phyloP scores from a whole-genome alignment of 2,113 vertebrate species.

The Cercopithecus mona region DNA sequence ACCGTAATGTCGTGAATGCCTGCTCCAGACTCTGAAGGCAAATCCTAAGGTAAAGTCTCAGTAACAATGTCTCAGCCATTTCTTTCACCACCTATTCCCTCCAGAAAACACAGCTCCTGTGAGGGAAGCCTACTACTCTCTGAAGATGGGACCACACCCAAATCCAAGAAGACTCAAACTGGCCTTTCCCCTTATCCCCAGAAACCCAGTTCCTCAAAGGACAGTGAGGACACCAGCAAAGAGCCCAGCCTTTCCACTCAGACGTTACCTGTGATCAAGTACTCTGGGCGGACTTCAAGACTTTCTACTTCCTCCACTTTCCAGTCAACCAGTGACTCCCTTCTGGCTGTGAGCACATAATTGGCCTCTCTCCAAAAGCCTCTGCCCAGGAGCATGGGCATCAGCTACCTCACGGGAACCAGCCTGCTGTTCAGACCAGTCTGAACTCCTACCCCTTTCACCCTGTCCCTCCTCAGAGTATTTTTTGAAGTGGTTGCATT shows the following conservation, averaged over 20 bases:
- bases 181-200: slow-evolving; percentile 12
- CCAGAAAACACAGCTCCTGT: slow-evolving; percentile 39
- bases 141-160: slow-evolving; percentile 8
- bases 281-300: slow-evolving; percentile 40
- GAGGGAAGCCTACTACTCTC: neutral
- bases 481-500: slow-evolving; percentile 69
- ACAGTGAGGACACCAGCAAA: slow-evolving; percentile 64
- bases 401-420: slow-evolving; percentile 73
- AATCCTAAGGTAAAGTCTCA: neutral
- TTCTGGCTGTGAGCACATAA: slow-evolving; percentile 51
- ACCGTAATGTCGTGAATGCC: neutral
- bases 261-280: slow-evolving; percentile 78
- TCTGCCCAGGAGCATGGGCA: neutral
- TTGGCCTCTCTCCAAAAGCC: neutral
- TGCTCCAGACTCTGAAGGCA: neutral
- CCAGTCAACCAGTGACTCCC: neutral
- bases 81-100: neutral
- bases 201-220: slow-evolving; percentile 51
- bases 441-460: slow-evolving; percentile 9
- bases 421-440: neutral
- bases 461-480: slow-evolving; percentile 56
- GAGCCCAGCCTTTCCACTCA: slow-evolving; percentile 66
- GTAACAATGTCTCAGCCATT: neutral
- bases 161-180: slow-evolving; percentile 31
- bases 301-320: neutral